phyloP scores from a whole-genome alignment of 2,888 invertebrate genomes.

The Microplitis manilae region DNA sequence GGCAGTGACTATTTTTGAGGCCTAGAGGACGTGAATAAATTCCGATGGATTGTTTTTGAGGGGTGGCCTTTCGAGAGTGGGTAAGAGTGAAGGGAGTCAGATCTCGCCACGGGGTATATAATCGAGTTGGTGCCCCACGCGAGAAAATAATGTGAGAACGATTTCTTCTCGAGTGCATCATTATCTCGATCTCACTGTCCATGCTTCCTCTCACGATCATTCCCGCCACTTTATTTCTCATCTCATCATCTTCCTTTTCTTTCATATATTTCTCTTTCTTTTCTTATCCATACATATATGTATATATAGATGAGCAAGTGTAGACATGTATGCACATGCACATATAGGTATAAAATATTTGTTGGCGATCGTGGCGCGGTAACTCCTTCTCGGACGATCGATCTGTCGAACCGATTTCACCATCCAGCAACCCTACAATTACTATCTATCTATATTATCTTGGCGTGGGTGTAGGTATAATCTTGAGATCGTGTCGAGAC shows the following conservation, averaged over 20 bases:
- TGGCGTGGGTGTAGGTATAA: slow-evolving; percentile 67
- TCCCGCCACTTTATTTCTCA: slow-evolving; percentile 40
- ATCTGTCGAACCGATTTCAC: slow-evolving; percentile 65
- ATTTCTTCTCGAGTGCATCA: slow-evolving; percentile 67
- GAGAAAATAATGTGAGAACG: slow-evolving; percentile 71
- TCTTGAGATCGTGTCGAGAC: slow-evolving; percentile 66
- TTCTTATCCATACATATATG: slow-evolving; percentile 26
- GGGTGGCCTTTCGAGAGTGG: slow-evolving; percentile 27
- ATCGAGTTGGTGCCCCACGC: slow-evolving; percentile 56
- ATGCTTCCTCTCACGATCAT: slow-evolving; percentile 38
- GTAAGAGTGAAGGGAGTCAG: slow-evolving; percentile 39
- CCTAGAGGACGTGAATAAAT: slow-evolving; percentile 40
- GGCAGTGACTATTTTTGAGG: not conserved
- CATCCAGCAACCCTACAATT: slow-evolving; percentile 53
- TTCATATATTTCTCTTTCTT: slow-evolving; percentile 24
- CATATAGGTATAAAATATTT: slow-evolving; percentile 24
- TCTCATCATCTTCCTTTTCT: slow-evolving; percentile 23
- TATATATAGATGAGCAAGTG: not conserved
- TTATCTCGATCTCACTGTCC: slow-evolving; percentile 58
- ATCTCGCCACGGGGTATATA: slow-evolving; percentile 50
- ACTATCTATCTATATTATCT: slow-evolving; percentile 55
- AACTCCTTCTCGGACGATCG: slow-evolving; percentile 55
- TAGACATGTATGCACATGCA: not conserved
- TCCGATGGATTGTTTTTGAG: slow-evolving; percentile 37
- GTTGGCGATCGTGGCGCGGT: slow-evolving; percentile 25